Conservation (phyloP, 2,113 vertebrate genomes). For the Junco hyemalis region DNA sequence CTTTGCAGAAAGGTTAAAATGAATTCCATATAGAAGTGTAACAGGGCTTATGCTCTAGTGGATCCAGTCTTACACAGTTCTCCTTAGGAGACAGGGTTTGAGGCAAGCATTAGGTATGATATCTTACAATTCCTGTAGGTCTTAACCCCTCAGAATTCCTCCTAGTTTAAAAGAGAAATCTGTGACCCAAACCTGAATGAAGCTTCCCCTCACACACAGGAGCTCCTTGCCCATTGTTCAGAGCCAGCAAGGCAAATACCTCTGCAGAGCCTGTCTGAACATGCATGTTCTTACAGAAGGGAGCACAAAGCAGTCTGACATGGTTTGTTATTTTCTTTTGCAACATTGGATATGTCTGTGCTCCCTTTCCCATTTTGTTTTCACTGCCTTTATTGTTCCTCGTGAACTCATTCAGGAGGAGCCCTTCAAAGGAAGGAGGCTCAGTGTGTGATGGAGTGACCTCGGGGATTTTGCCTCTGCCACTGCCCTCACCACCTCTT, state of each 20-base stretch:
- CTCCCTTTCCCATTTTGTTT: not conserved
- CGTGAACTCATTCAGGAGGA: not conserved
- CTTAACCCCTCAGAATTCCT: not conserved
- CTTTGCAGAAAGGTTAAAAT: not conserved
- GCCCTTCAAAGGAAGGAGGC: not conserved
- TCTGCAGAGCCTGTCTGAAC: conserved; percentile 50
- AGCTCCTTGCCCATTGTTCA: conserved; percentile 36
- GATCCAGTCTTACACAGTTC: not conserved
- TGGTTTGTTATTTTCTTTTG: conserved; percentile 14
- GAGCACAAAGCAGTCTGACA: conserved; percentile 21
- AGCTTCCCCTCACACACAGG: not conserved
- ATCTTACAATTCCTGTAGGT: not conserved
- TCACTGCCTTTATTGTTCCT: not conserved
- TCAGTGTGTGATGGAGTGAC: not conserved
- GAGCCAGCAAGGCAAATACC: conserved; percentile 5
- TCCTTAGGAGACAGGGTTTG: not conserved
- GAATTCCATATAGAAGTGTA: not conserved
- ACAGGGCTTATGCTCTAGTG: no score
- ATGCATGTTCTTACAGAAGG: conserved; percentile 4
- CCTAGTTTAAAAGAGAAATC: not conserved
- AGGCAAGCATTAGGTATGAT: not conserved
- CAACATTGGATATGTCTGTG: not conserved
- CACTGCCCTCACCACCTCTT: not conserved
- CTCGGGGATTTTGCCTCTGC: not conserved
- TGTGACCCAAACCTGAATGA: not conserved